A percentile compares a stretch with the other conserved stretches of the same genome.
Evolutionary conservation across 2,888 invertebrate species (phyloP).

Genomic region (Steinernema carpocapsae): DNA sequence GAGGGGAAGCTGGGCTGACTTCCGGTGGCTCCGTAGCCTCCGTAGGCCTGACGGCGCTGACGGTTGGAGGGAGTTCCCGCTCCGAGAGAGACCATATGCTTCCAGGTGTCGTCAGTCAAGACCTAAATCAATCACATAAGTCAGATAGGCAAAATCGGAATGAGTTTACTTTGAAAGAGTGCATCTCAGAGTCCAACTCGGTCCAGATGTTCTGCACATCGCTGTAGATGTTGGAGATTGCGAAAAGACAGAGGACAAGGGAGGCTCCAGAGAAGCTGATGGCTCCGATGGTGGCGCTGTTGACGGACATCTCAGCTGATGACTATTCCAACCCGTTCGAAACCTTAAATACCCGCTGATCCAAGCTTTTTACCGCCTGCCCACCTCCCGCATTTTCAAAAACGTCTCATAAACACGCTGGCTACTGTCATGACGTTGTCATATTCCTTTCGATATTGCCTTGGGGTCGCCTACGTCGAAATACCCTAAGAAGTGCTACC

Average conservation of each 20-base stretch:
- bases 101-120: slow-evolving; percentile 62
- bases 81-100: slow-evolving; percentile 61
- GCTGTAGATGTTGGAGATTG: slow-evolving; percentile 44
- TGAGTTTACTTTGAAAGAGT: slow-evolving; percentile 36
- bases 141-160: background rate
- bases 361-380: background rate
- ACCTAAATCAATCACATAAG: slow-evolving; percentile 40
- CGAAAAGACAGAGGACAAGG: slow-evolving; percentile 44
- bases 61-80: slow-evolving; percentile 63
- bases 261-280: slow-evolving; percentile 49
- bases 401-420: slow-evolving; percentile 3
- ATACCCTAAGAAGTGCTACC: background rate
- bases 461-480: background rate
- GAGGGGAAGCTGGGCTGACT: slow-evolving; percentile 22
- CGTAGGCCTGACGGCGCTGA: slow-evolving; percentile 59
- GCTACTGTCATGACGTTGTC: background rate
- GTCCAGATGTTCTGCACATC: slow-evolving; percentile 50
- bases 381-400: slow-evolving; percentile 15
- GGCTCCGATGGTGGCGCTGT: slow-evolving; percentile 47
- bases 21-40: slow-evolving; percentile 58
- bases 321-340: background rate
- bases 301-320: slow-evolving; percentile 45
- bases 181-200: slow-evolving; percentile 51
- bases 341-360: background rate
- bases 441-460: background rate